Evolutionary conservation across 2,797 vertebrate species (phyloP).

Genomic region (Brachyalestes nurse): DNA sequence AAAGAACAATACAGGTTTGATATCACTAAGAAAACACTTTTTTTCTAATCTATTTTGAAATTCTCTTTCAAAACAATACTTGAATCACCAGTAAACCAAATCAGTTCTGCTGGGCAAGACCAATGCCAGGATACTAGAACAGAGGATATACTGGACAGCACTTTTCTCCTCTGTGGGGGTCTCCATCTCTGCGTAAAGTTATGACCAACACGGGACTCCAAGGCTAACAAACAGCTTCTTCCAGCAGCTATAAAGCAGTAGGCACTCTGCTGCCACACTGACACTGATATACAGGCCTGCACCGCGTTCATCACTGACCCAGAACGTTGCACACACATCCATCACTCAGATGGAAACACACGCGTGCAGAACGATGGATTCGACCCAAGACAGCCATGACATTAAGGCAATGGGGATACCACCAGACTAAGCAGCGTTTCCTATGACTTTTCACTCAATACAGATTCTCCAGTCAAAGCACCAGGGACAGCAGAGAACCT

Average conservation of each 20-base stretch:
- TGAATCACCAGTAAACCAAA: too few relatives aligned
- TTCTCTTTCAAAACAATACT: too few relatives aligned
- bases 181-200: conserved; percentile 25
- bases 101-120: neutral
- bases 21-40: too few relatives aligned
- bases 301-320: neutral
- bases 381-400: neutral
- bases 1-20: too few relatives aligned
- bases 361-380: conserved; percentile 4
- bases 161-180: conserved; percentile 5
- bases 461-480: conserved; percentile 15
- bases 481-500: neutral
- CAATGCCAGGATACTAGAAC: neutral
- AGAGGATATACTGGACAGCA: neutral
- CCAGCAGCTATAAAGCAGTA: conserved; percentile 16
- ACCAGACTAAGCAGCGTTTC: neutral
- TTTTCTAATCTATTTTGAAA: too few relatives aligned
- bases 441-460: conserved; percentile 2
- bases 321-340: conserved; percentile 5
- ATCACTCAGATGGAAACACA: conserved; percentile 22
- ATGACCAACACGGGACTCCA: conserved; percentile 12
- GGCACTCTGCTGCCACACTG: conserved; percentile 6
- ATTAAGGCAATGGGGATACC: neutral
- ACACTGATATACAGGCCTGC: conserved; percentile 5
- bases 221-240: conserved; percentile 28